Evolutionary conservation across 2,113 vertebrate species (phyloP).

Genomic region (Engystomops pustulosus): DNA sequence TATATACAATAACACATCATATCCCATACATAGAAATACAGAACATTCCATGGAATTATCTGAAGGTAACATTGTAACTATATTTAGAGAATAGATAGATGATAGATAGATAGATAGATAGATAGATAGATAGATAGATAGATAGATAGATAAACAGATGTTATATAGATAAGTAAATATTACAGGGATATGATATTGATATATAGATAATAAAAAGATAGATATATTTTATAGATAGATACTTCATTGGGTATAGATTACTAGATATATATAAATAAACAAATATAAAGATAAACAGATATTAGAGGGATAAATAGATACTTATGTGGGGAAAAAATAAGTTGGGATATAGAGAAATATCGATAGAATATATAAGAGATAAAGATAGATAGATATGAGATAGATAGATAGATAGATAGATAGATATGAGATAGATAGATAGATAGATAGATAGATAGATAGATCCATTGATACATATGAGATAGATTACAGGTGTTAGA

Average conservation of each 20-base stretch:
- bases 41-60: no score
- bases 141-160: neutral
- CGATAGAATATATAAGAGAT: neutral
- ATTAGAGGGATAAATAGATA: no score
- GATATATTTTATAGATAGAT: neutral
- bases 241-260: no score
- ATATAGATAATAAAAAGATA: neutral
- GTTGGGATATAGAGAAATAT: no score
- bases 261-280: neutral
- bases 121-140: neutral
- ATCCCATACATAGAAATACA: no score
- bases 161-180: neutral
- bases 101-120: conserved; percentile 7
- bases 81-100: neutral
- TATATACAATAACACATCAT: no score
- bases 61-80: no score
- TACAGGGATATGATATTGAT: neutral
- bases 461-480: neutral
- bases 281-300: neutral
- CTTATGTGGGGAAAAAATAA: no score
- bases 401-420: neutral
- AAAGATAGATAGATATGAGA: conserved; percentile 3
- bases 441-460: conserved; percentile 6
- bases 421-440: no score
- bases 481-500: neutral